A percentile compares a stretch with the other conserved stretches of the same genome.
phyloP scores from a whole-genome alignment of 2,113 vertebrate genomes.

The Ibidorhyncha struthersii region DNA sequence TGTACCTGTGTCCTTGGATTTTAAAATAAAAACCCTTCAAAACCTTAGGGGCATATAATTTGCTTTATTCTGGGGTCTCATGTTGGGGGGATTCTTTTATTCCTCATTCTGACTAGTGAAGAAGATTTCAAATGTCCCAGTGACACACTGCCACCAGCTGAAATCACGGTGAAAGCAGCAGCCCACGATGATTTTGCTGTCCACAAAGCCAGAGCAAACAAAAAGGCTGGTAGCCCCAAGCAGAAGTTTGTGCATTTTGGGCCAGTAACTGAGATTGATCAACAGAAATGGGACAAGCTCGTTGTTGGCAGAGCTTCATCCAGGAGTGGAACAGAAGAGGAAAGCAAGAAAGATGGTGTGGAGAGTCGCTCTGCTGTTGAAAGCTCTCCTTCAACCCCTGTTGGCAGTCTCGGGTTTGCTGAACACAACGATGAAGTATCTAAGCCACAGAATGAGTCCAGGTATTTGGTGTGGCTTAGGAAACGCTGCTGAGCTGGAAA shows the following conservation, averaged over 20 bases:
- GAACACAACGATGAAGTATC: not conserved
- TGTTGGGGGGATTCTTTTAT: slow-evolving; percentile 36
- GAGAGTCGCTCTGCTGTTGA: not conserved
- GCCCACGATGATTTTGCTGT: slow-evolving; percentile 74
- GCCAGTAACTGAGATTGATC: slow-evolving; percentile 92
- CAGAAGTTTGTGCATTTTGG: slow-evolving; percentile 92
- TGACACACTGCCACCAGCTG: slow-evolving; percentile 50
- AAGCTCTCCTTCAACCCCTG: not conserved
- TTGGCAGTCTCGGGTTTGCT: not conserved
- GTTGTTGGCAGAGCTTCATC: slow-evolving; percentile 73
- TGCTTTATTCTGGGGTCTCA: not conserved
- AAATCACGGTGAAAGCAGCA: slow-evolving; percentile 75
- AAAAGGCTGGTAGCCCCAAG: slow-evolving; percentile 69
- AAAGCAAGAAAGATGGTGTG: not conserved
- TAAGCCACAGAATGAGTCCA: slow-evolving; percentile 46
- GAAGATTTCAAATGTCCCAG: slow-evolving; percentile 37
- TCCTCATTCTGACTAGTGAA: slow-evolving; percentile 68
- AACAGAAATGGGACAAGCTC: slow-evolving; percentile 81
- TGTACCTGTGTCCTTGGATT: not conserved
- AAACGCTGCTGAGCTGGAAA: not conserved
- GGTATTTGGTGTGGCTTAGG: slow-evolving; percentile 65
- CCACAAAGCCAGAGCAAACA: slow-evolving; percentile 79
- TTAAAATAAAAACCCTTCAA: not conserved
- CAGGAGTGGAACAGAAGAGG: slow-evolving; percentile 61
- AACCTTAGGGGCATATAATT: not conserved